These are phyloP conservation scores for Chaetura pelagica DNA, from an alignment of 2,113 vertebrate genomes.

Conservation along the genomic window DNA sequence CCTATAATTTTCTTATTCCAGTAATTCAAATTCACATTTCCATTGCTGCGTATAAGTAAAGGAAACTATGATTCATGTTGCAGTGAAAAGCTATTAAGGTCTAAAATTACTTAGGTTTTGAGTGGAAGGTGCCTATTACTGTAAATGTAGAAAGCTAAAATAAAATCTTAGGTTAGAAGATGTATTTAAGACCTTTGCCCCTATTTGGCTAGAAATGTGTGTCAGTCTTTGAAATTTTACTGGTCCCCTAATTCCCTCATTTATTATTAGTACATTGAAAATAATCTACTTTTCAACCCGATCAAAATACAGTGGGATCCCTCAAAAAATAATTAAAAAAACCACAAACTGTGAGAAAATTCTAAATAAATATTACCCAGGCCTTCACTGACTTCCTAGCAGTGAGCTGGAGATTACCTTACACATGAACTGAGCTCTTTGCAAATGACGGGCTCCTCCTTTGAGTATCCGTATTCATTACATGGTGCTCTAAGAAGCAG, in stretches of 20 bases:
- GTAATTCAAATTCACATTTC: conserved; percentile 63
- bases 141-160: conserved; percentile 36
- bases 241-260: background rate
- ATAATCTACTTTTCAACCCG: background rate
- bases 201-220: background rate
- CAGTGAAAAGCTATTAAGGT: conserved; percentile 31
- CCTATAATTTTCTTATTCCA: conserved; percentile 72
- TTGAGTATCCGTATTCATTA: background rate
- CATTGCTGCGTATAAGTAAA: conserved; percentile 40
- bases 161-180: background rate
- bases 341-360: background rate
- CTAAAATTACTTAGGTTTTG: conserved; percentile 44
- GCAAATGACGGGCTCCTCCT: background rate
- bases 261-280: background rate
- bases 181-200: background rate
- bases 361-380: background rate
- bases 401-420: background rate
- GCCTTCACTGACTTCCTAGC: background rate
- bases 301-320: background rate
- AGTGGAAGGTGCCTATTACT: conserved; percentile 54
- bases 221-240: background rate
- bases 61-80: conserved; percentile 25
- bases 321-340: rapidly evolving
- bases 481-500: background rate
- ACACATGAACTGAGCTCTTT: background rate